Base-by-base conservation (phyloP, 2,888 invertebrate species). In the Noctua fimbriata region DNA sequence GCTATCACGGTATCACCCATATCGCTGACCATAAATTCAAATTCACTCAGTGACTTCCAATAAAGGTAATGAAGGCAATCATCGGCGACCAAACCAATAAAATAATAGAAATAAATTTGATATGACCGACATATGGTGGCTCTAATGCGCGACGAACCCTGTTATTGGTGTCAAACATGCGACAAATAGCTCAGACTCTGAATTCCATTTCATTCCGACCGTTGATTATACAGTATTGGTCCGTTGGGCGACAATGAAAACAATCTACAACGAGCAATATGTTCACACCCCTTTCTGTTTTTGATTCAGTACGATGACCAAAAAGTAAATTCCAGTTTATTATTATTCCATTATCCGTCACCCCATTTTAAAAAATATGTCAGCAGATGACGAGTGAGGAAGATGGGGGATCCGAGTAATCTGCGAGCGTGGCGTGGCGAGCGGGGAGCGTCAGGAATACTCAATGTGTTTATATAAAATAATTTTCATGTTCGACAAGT, bases 71-170 rank as follows among this genome's bases (percentile, higher is more conserved):
- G 96, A 96, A 96, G 93, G 95, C 95, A 95, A 96, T 96, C 95
- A 96, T 95, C 93, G 93, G 91, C 93, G 93, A 93, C 93, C 93
- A 92, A 95, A 93, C 95, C 95, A 96, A 96, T 96, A 96, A 96
- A 96, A 96, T 96, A 96, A 96, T 96, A 96, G 96, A 96, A 96
- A 96, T 96, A 96, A 96, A 96, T 96, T 97, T 96, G 96, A 97
- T 97, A 96, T 96, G 96, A 96, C 95, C 96, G 96, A 96, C 97
- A 97, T 96, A 97, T 97, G 97, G 96, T 92, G 94, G 95, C 93
- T 93, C 92, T 95, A 95, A 96, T 95, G 96, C 95, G 94, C 94
- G 93, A 92, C 93, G 93, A 95, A 95, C 96, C 96, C 96, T 95
- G 96, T 96, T 96, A 97, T 96, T 96, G 96, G 95, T 95, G 96